Evolutionary conservation across 2,888 invertebrate species (phyloP).

Genomic region (Phania funesta): DNA sequence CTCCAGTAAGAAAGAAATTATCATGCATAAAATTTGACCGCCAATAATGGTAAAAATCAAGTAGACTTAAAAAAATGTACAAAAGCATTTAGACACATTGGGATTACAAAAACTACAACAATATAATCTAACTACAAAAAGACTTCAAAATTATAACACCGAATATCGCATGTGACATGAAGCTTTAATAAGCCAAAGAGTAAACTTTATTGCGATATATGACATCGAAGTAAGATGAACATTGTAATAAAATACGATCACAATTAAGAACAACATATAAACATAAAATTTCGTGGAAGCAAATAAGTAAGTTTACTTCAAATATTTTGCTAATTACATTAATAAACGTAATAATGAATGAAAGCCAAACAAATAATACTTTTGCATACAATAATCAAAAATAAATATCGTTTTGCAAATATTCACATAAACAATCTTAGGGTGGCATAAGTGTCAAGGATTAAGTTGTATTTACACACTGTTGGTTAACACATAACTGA

Average conservation of each 20-base stretch:
- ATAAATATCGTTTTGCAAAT: constrained; percentile 6
- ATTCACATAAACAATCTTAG: background rate
- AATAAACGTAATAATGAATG: too few relatives aligned
- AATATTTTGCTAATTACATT: constrained; percentile 2
- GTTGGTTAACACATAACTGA: constrained; percentile 65
- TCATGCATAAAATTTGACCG: too few relatives aligned
- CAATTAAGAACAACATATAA: background rate
- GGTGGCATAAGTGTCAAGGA: constrained; percentile 72
- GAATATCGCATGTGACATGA: constrained; percentile 47
- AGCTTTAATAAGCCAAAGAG: constrained; percentile 47
- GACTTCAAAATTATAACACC: background rate
- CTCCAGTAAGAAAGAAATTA: too few relatives aligned
- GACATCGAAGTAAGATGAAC: constrained; percentile 21
- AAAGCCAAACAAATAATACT: background rate
- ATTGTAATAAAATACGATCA: constrained; percentile 22
- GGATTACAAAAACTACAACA: background rate
- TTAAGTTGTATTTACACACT: constrained; percentile 73
- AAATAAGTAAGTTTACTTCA: constrained; percentile 1
- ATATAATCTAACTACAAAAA: background rate
- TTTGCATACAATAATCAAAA: background rate
- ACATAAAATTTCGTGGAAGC: background rate
- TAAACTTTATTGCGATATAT: constrained; percentile 39
- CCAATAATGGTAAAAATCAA: too few relatives aligned
- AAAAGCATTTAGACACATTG: too few relatives aligned
- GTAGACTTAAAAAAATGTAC: too few relatives aligned